Evolutionary conservation across 2,797 vertebrate species (phyloP), one percentile per base, ranked within the genome.

Genomic region (Myotis findleyi): DNA sequence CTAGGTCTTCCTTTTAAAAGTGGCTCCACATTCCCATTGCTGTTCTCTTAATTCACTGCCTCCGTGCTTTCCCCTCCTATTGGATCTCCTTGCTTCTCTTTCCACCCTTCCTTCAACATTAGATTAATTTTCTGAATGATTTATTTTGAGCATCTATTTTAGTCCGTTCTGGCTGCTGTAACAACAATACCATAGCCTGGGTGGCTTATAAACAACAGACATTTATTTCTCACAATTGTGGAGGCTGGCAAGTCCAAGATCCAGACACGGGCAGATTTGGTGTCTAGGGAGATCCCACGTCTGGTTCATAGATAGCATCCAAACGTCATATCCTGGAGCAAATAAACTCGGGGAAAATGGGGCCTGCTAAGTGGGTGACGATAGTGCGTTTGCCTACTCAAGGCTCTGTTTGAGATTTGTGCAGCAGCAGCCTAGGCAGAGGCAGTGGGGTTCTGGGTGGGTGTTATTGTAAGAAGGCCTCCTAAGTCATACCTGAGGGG

Each of bases 81-180:
- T 73, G 14, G 3, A 51, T 87, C 25, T 79, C 9, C 41, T 83
- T 83, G 33, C 33, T 86, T 87, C 76, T 71, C 47, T 59, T 81
- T 69, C 49, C 8, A 81, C 7, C 1, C 11, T 30, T 53, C 13
- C 44, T 8, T 49, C 33, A 20, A 62, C 49, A 20, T 47, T 71
- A 86, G 41, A n/a, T 71, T 82, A 72, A 41, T 87, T 76, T 90
- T 83, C 59, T 51, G 51, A 89, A n/a, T 86, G 62, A 27, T 77
- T 64, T 66, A 21, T 38, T 82, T 94, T 87, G 62, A 82, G 17
- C 33, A 86, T 73, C 38, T 13, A 9, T 71, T 30, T 73, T 87
- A 33, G 41, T 68, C 68, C 8, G 2, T 76, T 57, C 1, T 1
- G 14, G 13, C 30, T 80, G 16, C 30, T 64, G n/a, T 72, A 85